Conservation (phyloP, 2,797 vertebrate species). For the Paguma larvata region DNA sequence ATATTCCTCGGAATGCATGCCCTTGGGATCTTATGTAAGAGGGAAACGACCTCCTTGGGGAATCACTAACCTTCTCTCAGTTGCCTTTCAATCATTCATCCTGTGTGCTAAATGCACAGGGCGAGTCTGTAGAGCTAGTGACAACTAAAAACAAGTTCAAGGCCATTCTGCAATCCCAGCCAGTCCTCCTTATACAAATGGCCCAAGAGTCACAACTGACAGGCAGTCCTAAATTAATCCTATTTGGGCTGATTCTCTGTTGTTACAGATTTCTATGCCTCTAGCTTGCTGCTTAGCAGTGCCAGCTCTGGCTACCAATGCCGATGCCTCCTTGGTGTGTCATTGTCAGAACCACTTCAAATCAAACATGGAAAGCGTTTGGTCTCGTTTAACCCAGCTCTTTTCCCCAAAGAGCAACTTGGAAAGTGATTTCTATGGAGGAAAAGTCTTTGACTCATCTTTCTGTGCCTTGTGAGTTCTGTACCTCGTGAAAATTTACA, state of each 20-base stretch:
- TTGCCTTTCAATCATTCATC: slow-evolving; percentile 36
- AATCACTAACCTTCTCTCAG: slow-evolving; percentile 20
- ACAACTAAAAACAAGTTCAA: slow-evolving; percentile 39
- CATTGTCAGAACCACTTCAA: slow-evolving; percentile 74
- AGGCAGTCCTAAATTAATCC: slow-evolving; percentile 44
- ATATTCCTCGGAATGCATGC: neutral
- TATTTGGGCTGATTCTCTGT: slow-evolving; percentile 44
- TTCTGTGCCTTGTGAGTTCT: neutral
- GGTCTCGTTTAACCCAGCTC: slow-evolving; percentile 66
- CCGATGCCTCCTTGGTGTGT: slow-evolving; percentile 58
- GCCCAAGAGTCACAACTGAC: slow-evolving; percentile 47
- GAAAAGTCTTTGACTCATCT: slow-evolving; percentile 44
- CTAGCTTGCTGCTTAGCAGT: neutral
- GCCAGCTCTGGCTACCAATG: neutral
- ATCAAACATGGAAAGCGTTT: slow-evolving; percentile 75
- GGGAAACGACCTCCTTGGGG: neutral
- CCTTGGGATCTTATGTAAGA: neutral
- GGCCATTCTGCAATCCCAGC: slow-evolving; percentile 23
- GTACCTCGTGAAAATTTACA: slow-evolving; percentile 33
- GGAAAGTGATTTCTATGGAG: slow-evolving; percentile 30
- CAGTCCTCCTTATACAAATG: slow-evolving; percentile 13
- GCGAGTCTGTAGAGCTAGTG: neutral
- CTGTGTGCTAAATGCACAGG: neutral
- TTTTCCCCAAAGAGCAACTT: slow-evolving; percentile 45
- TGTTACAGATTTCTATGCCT: slow-evolving; percentile 46